phyloP scores from a whole-genome alignment of 2,113 vertebrate genomes.

The human (Homo sapiens) region GRCh38 chr17:54677001-54677500 shows the following conservation, averaged over 20 bases:
- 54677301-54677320: background rate
- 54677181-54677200: background rate
- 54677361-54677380: too few species aligned
- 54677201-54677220: background rate
- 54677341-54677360: too few species aligned
- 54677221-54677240: background rate
- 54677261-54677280: background rate
- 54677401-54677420: slow-evolving; percentile 48
- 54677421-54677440: background rate
- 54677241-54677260: fast-evolving
- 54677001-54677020: background rate
- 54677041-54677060: background rate
- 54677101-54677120: background rate
- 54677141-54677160: background rate
- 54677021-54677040: background rate
- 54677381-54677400: too few species aligned
- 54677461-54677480: slow-evolving; percentile 41
- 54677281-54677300: background rate
- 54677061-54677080: background rate
- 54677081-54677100: background rate
- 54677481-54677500: slow-evolving; percentile 18
- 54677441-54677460: slow-evolving; percentile 39
- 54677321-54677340: too few species aligned
- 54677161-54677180: background rate
- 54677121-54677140: background rate